Evolutionary conservation across 2,797 vertebrate species (phyloP), one percentile per base, ranked within the genome.

Genomic region (Anguilla pacifica): DNA sequence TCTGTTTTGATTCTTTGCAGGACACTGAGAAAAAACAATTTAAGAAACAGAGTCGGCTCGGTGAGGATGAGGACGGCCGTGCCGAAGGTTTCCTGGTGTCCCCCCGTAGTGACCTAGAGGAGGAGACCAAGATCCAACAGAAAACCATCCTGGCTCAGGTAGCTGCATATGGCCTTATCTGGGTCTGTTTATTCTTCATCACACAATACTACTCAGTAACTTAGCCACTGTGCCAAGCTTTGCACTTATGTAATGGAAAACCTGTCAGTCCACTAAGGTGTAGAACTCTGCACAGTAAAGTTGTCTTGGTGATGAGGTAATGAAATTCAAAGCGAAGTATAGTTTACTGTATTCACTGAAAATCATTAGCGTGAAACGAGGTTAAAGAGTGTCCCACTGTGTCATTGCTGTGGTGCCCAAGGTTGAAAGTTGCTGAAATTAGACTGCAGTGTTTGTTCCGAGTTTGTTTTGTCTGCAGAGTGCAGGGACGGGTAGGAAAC

Each of bases 131-230:
- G 72, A 59, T 79, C 88, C 53, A 49, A 64, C 86, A 15, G 83
- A 90, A 87, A 82, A 87, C 89, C 82, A 87, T 88, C 28, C 82
- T 89, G 15, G 90, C 94, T 6, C 88, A 94, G 93, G 92, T 93
- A 89, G 19, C 70, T 67, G 28, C 25, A 57, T 25, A 77, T 77
- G 28, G 11, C 10, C 28, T 77, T 11, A 77, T 39, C 3, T n/a
- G 39, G 77, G 39, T 28, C 19, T 39, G 43, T 19, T n/a, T 2
- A 43, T 13, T 39, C 49, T 53, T 6, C 6, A 28, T 28, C 49
- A 55, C n/a, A 25, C 49, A 28, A 11, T 83, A 28, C 31, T 83
- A 55, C n/a, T 83, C 51, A 53, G n/a, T 19, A 17, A 39, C 39
- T 19, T 81, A 22, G 6, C 77, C 77, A 81, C 31, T 81, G 39